Evolutionary conservation across 2,797 vertebrate genomes (phyloP), one percentile per base, ranked within the genome.

Genomic region (Melopsittacus undulatus): DNA sequence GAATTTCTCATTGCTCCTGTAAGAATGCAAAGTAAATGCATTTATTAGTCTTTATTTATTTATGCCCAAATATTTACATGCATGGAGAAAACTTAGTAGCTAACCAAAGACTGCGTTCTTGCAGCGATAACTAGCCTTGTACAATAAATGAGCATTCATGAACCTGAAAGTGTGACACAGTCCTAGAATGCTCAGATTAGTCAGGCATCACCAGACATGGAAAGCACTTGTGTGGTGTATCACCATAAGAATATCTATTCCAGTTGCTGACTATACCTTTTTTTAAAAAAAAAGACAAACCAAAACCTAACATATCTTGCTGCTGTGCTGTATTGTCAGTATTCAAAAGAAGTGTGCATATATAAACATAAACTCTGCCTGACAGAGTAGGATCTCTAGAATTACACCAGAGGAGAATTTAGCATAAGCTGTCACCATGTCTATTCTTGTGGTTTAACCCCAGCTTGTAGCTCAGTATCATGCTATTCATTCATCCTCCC

Each of bases 21-120:
- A 75, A 75, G 42, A 8, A 23, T 34, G 7, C 1, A 20, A 34
- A 29, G 19, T 20, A 78, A 59, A 68, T 36, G 4, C 5, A 49
- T 57, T 67, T 69, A 21, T 2, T 22, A 6, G 10, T 10, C 1
- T 42, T 11, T 5, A 0, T 2, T 36, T 40, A 1, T 56, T 92
- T 89, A 43, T 21, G 9, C 6, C 30, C 16, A 63, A 21, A 38
- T 46, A 52, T 30, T 89, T 66, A 42, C 1, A 24, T 14, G 20
- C 14, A 21, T 15, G 59, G 30, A 51, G 19, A 85, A 89, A 83
- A 36, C 6, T 22, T 45, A 30, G 6, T 18, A 68, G 15, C 8
- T 78, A 78, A 72, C 52, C 40, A 29, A 79, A 66, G 38, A 57
- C 3, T 34, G 7, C 49, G 27, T 69, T 88, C 23, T 67, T 86